A percentile compares a stretch with the other conserved stretches of the same genome.
phyloP scores from a whole-genome alignment of 2,113 vertebrate genomes.

The Lonchura striata region DNA sequence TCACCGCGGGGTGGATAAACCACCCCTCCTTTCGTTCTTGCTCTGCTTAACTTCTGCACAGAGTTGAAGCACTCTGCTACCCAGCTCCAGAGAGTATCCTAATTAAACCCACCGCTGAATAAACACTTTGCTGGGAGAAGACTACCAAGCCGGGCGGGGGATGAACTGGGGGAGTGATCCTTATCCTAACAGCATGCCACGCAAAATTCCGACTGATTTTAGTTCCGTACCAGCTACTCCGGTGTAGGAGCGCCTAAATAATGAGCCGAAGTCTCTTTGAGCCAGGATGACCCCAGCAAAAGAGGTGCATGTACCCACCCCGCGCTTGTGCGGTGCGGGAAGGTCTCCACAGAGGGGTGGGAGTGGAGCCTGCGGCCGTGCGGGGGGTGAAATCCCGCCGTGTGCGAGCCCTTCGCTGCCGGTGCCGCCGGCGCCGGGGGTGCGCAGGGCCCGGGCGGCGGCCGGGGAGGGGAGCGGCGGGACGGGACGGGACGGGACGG shows the following conservation, averaged over 20 bases:
- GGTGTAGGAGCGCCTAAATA: neutral
- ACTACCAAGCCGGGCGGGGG: neutral
- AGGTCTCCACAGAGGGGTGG: neutral
- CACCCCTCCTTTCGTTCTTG: neutral
- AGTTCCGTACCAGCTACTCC: neutral
- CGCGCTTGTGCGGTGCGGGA: neutral
- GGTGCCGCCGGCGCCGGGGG: neutral
- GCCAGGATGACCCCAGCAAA: neutral
- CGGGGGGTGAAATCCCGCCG: neutral
- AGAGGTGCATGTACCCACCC: neutral
- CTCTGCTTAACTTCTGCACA: neutral
- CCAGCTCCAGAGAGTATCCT: neutral
- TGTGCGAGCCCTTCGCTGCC: neutral
- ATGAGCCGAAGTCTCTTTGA: neutral
- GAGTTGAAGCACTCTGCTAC: neutral
- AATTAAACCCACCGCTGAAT: neutral
- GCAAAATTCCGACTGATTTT: neutral
- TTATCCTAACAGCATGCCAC: neutral
- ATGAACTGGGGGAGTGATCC: neutral
- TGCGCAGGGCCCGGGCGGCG: neutral
- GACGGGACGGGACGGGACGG: neutral
- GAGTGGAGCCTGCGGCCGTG: neutral
- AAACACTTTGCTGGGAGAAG: neutral
- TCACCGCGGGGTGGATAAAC: neutral
- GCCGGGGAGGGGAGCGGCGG: no score